Conservation (phyloP, 2,888 invertebrate genomes). For the Lagria hirta region DNA sequence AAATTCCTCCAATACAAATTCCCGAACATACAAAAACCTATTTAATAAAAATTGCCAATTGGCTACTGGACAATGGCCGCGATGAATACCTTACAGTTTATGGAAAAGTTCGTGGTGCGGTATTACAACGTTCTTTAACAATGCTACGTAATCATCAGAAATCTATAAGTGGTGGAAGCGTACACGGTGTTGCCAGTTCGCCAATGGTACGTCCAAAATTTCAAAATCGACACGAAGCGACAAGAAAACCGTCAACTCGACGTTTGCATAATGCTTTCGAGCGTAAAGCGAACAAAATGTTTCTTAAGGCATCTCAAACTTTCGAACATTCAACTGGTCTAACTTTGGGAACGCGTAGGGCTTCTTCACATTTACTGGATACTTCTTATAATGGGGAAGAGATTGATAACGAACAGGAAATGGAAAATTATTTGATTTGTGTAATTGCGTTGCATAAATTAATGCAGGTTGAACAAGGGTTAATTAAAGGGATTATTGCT, state of each 20-base stretch:
- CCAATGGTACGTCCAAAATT: constrained; percentile 70
- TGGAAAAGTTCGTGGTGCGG: constrained; percentile 72
- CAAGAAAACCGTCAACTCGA: constrained; percentile 76
- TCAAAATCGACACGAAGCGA: constrained; percentile 72
- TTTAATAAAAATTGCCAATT: constrained; percentile 77
- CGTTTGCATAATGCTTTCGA: constrained; percentile 82
- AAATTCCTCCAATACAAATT: constrained; percentile 64
- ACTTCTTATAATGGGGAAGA: constrained; percentile 58
- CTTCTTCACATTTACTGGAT: constrained; percentile 51
- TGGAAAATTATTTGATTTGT: constrained; percentile 80
- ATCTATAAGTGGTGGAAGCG: constrained; percentile 74
- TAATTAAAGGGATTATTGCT: constrained; percentile 84
- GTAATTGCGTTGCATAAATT: constrained; percentile 81
- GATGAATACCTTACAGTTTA: constrained; percentile 76
- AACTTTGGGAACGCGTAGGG: constrained; percentile 68
- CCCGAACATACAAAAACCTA: constrained; percentile 70
- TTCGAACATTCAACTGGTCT: constrained; percentile 79
- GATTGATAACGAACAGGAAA: constrained; percentile 73
- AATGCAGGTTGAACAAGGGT: constrained; percentile 82
- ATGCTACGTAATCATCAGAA: constrained; percentile 79
- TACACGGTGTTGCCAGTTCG: constrained; percentile 60
- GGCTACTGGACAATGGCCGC: constrained; percentile 78
- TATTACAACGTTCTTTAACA: constrained; percentile 73
- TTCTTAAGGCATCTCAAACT: constrained; percentile 81
- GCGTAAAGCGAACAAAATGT: constrained; percentile 79